Evolutionary conservation across 2,888 invertebrate species (phyloP).

Genomic region (Ganaspis brasiliensis): DNA sequence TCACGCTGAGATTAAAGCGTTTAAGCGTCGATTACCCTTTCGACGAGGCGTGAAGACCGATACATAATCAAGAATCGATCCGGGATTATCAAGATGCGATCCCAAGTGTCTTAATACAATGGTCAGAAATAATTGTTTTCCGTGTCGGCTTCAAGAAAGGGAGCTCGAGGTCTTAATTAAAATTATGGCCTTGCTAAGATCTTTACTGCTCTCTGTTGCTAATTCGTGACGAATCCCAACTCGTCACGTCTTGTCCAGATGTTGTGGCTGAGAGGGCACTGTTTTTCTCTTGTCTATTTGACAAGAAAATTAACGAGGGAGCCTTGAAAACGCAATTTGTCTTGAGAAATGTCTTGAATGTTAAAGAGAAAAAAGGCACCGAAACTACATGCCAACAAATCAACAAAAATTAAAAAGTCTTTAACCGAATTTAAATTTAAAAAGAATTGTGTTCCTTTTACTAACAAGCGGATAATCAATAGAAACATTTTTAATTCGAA

Average conservation of each 20-base stretch:
- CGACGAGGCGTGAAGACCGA: conserved; percentile 66
- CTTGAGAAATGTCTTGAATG: background rate
- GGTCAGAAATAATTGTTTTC: conserved; percentile 20
- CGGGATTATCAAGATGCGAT: conserved; percentile 29
- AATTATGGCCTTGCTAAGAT: conserved; percentile 10
- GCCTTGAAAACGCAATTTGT: background rate
- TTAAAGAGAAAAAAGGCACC: background rate
- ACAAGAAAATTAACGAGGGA: conserved; percentile 6
- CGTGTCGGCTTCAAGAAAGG: background rate
- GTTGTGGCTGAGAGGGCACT: background rate
- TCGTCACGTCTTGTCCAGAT: conserved; percentile 14
- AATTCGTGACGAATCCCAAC: conserved; percentile 13
- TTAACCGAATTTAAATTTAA: too few species aligned
- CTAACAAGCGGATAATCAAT: too few species aligned
- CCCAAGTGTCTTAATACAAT: conserved; percentile 17
- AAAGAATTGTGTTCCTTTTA: too few species aligned
- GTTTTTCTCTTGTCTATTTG: conserved; percentile 8
- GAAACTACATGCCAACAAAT: too few species aligned
- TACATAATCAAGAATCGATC: conserved; percentile 61
- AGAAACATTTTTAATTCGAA: too few species aligned
- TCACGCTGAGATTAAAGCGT: conserved; percentile 67
- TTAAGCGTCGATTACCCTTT: conserved; percentile 65
- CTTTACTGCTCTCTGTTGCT: conserved; percentile 10
- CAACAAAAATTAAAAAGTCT: too few species aligned
- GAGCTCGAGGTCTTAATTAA: conserved; percentile 18